Evolutionary conservation across 2,797 vertebrate genomes (phyloP).

Genomic region (Gallirallus australis): DNA sequence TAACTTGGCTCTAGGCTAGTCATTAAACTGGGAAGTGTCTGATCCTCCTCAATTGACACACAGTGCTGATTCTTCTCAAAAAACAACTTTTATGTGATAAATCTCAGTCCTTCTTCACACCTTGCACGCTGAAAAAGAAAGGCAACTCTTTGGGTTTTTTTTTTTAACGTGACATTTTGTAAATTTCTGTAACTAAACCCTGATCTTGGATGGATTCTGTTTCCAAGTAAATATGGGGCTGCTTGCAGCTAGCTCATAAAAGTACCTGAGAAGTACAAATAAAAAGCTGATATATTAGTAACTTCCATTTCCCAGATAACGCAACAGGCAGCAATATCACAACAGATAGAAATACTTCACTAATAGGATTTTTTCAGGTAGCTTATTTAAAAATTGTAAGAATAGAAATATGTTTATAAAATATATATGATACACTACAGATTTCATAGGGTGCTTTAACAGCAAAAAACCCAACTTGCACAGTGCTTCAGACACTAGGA

Average conservation of each 20-base stretch:
- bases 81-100: neutral
- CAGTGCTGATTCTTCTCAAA: neutral
- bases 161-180: neutral
- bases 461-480: neutral
- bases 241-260: neutral
- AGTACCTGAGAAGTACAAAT: neutral
- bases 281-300: neutral
- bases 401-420: neutral
- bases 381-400: neutral
- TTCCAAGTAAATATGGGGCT: neutral
- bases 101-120: neutral
- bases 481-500: neutral
- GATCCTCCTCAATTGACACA: neutral
- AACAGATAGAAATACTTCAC: neutral
- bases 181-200: neutral
- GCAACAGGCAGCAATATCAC: neutral
- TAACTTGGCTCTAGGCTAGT: neutral
- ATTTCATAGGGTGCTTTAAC: neutral
- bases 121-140: neutral
- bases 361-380: neutral
- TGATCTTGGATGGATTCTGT: neutral
- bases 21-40: neutral
- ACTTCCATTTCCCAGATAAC: neutral
- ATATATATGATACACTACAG: neutral
- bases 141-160: neutral